phyloP scores from a whole-genome alignment of 2,113 vertebrate species.

The Proterorhinus semilunaris region DNA sequence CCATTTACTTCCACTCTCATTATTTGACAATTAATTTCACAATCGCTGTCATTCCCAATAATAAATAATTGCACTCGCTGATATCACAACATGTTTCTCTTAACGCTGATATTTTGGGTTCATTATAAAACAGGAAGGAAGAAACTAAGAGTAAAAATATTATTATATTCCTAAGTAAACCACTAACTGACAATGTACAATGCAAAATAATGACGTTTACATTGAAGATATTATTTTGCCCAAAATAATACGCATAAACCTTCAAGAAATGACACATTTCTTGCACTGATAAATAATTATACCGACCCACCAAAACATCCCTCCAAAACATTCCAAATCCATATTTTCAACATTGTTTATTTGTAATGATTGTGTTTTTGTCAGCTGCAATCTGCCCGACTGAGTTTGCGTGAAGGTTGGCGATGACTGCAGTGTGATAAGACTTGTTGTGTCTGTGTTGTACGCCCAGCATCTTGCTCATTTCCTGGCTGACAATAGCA shows the following conservation, averaged over 20 bases:
- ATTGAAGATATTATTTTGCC: not conserved
- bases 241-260: not conserved
- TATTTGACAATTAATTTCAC: slow-evolving; percentile 29
- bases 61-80: slow-evolving; percentile 16
- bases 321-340: not conserved
- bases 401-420: not conserved
- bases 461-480: slow-evolving; percentile 16
- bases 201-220: not conserved
- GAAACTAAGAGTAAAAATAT: slow-evolving; percentile 7
- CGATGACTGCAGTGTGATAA: slow-evolving; percentile 5
- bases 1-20: slow-evolving; percentile 7
- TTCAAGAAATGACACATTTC: too few relatives aligned
- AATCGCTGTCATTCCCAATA: slow-evolving; percentile 28
- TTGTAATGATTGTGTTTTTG: not conserved
- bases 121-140: slow-evolving; percentile 15
- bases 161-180: not conserved
- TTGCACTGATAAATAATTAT: too few relatives aligned
- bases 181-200: not conserved
- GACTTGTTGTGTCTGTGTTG: slow-evolving; percentile 12
- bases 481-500: slow-evolving; percentile 7
- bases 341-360: not conserved
- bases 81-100: slow-evolving; percentile 14
- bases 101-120: slow-evolving; percentile 11
- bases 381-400: slow-evolving; percentile 15
- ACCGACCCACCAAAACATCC: too few relatives aligned